Conservation (phyloP, 30 jellyfish, hydroid and myxozoan genomes). For the Chironex yamaguchii region DNA sequence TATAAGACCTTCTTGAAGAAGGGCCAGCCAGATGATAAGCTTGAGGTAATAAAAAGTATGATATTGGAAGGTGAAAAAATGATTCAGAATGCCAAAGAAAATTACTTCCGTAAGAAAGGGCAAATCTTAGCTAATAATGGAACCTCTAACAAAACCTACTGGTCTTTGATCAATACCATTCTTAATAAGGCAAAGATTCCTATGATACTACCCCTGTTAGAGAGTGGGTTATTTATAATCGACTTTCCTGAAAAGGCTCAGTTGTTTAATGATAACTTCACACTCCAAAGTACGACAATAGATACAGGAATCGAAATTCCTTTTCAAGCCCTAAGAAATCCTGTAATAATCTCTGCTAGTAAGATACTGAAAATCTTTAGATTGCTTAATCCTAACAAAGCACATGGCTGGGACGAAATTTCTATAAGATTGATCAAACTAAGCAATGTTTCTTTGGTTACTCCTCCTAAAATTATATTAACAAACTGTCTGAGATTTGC, state of each 20-base stretch:
- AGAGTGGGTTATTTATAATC: slow-evolving; percentile 26
- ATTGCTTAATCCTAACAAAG: slow-evolving; percentile 56
- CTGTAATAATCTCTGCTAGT: background rate
- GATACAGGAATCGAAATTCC: slow-evolving; percentile 57
- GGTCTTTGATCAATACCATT: slow-evolving; percentile 53
- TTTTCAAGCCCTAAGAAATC: background rate
- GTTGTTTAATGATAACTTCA: slow-evolving; percentile 39
- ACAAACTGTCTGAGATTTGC: slow-evolving; percentile 42
- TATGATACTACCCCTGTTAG: slow-evolving; percentile 41
- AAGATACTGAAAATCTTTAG: slow-evolving; percentile 14
- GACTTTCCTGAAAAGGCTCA: slow-evolving; percentile 42
- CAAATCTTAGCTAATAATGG: background rate
- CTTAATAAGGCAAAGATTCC: slow-evolving; percentile 61
- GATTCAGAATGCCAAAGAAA: slow-evolving; percentile 68
- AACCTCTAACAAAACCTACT: slow-evolving; percentile 20
- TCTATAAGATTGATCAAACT: slow-evolving; percentile 55
- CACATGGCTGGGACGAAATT: slow-evolving; percentile 76
- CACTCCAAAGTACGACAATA: slow-evolving; percentile 43
- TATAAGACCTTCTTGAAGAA: slow-evolving; percentile 7
- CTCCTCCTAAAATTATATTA: slow-evolving; percentile 54
- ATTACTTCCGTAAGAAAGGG: slow-evolving; percentile 5
- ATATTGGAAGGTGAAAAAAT: slow-evolving; percentile 47
- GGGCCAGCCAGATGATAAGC: slow-evolving; percentile 22
- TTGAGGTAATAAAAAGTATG: slow-evolving; percentile 53
- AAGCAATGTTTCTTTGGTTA: slow-evolving; percentile 57